Percentiles rank a stretch among this genome's conserved stretches.
These are phyloP conservation scores for Zoanthus gigantus DNA, from an alignment of 92 coral and sea anemone species.

Conservation along the genomic window DNA sequence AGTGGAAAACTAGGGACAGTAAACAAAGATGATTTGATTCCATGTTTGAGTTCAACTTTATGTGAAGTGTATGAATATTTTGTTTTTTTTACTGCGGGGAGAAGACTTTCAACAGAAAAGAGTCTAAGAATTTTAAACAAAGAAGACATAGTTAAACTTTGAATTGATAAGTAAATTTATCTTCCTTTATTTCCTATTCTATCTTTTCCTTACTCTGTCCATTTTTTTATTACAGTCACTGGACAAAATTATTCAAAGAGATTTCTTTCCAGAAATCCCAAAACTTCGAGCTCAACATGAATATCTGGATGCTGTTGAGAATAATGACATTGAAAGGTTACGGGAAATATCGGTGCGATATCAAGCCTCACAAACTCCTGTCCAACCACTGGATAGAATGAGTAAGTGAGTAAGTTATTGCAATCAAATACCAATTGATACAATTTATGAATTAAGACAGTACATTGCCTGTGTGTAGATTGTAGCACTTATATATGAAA, in stretches of 20 bases:
- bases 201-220: background rate
- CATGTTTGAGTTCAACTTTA: too few species aligned
- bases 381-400: slow-evolving; percentile 31
- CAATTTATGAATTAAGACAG: too few species aligned
- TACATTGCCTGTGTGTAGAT: too few species aligned
- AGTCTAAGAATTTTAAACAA: too few species aligned
- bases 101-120: too few species aligned
- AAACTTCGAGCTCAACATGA: slow-evolving; percentile 93
- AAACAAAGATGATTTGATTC: too few species aligned
- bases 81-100: too few species aligned
- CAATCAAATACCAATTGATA: background rate
- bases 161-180: background rate
- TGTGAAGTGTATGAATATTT: too few species aligned
- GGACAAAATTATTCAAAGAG: slow-evolving; percentile 93
- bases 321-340: slow-evolving; percentile 82
- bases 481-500: too few species aligned
- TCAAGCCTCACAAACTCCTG: slow-evolving; percentile 81
- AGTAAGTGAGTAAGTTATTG: slow-evolving; percentile 49
- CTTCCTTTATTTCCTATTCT: background rate
- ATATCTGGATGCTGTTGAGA: slow-evolving; percentile 90
- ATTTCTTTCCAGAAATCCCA: slow-evolving; percentile 95
- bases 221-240: slow-evolving; percentile 70
- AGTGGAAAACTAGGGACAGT: too few species aligned
- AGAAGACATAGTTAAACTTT: too few species aligned
- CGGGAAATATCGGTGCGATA: slow-evolving; percentile 88